Percentiles rank a stretch among this genome's conserved stretches.
These are phyloP conservation scores for Helleia helle DNA, from an alignment of 2,888 invertebrate genomes.

Conservation along the genomic window DNA sequence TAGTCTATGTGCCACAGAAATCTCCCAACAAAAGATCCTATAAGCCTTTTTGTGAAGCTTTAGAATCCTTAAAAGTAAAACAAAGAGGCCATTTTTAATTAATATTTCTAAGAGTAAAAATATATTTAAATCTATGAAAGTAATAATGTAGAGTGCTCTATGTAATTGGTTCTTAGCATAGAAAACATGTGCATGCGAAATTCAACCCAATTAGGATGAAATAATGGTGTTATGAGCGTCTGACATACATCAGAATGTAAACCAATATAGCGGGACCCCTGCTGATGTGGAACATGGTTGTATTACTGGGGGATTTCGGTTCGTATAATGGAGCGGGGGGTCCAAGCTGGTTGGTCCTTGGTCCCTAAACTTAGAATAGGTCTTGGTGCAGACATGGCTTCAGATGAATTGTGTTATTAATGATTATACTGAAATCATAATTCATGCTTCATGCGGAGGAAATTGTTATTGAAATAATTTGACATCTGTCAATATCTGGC, in stretches of 20 bases:
- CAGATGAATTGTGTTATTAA: constrained; percentile 21
- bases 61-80: neutral
- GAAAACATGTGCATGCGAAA: constrained; percentile 4
- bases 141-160: neutral
- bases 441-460: neutral
- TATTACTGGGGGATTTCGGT: neutral
- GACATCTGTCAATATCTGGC: constrained; percentile 4
- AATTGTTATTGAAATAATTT: neutral
- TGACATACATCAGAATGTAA: constrained; percentile 1
- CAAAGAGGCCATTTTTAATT: neutral
- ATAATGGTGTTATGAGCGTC: constrained; percentile 1
- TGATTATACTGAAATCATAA: constrained; percentile 2
- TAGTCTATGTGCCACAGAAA: neutral
- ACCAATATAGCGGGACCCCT: constrained; percentile 3
- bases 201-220: constrained; percentile 9
- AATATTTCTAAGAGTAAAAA: neutral
- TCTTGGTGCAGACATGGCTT: constrained; percentile 17
- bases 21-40: neutral
- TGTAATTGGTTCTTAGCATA: neutral
- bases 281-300: neutral
- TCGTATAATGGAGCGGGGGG: constrained; percentile 5
- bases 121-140: neutral
- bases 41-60: neutral
- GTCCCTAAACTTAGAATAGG: constrained; percentile 19
- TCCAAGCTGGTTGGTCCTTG: constrained; percentile 4